Base-by-base conservation (phyloP, 1,140 invertebrate species). In the Drosophila rhopaloa region DNA sequence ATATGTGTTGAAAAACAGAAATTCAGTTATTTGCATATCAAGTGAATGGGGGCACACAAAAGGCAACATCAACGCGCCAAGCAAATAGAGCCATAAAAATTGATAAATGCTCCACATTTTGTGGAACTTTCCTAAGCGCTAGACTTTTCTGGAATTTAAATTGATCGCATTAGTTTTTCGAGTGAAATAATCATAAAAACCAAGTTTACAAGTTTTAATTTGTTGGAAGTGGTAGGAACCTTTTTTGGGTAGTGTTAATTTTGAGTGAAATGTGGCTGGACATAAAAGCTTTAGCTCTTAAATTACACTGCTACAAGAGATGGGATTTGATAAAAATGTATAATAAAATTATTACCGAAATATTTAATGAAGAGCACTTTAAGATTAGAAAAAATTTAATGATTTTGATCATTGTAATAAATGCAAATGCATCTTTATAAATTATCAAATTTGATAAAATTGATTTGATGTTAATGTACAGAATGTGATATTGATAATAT, bases 1-100 rank as follows among this genome's bases (percentile, higher is more conserved):
- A 86, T 86, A 83, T 86, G 84, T 83, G 83, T 79, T 79, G 83
- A 83, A 86, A 86, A 88, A 77, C 74, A 66, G 24, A 83, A 88
- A 76, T 73, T 61, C 56, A 48, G 70, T 47, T 72, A 86, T 86
- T 88, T 86, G 83, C 82, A 86, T 88, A 86, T 86, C 79, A 72
- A 72, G 78, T 59, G 76, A 85, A 78, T 85, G 63, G 44, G 48
- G 68, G 54, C 60, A 27, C n/a, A 57, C 46, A 72, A 19, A 53
- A 53, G 27, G 24, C 55, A 47, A 48, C 56, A 63, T 47, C 48
- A 75, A 50, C 41, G 59, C 60, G 55, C 48, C 59, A 19, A 50
- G 48, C 55, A 77, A 86, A 83, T 88, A 76, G 62, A 88, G 84
- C 68, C 72, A 89, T 88, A 79, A 88, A 88, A 88, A 59, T 70